phyloP scores from a whole-genome alignment of 2,888 invertebrate species.

The Amblyjoppa fuscipennis region DNA sequence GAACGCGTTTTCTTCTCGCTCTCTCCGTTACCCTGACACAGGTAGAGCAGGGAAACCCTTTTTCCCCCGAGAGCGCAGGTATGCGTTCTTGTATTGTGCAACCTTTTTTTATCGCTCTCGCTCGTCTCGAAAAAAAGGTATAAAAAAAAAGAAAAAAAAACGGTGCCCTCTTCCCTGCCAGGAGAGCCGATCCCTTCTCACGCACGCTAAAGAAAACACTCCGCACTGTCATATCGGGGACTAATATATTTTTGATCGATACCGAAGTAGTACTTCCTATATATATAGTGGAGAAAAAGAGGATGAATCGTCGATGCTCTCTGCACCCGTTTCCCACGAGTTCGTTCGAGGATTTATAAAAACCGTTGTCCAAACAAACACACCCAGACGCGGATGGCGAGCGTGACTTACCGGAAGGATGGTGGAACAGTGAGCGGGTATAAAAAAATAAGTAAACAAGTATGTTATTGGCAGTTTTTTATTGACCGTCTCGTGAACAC shows the following conservation, averaged over 20 bases:
- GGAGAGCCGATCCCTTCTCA: slow-evolving; percentile 72
- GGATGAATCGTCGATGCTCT: slow-evolving; percentile 73
- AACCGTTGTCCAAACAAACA: slow-evolving; percentile 85
- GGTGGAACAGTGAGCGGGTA: slow-evolving; percentile 1
- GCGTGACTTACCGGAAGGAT: slow-evolving; percentile 49
- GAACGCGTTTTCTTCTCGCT: slow-evolving; percentile 63
- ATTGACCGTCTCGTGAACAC: not conserved
- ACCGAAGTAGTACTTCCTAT: slow-evolving; percentile 67
- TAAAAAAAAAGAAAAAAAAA: slow-evolving; percentile 64
- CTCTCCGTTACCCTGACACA: slow-evolving; percentile 74
- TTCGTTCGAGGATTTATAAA: slow-evolving; percentile 66
- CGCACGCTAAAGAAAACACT: slow-evolving; percentile 81
- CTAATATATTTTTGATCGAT: slow-evolving; percentile 85
- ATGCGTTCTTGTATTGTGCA: slow-evolving; percentile 76
- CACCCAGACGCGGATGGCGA: slow-evolving; percentile 74
- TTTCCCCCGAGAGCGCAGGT: slow-evolving; percentile 77
- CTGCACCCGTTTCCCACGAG: slow-evolving; percentile 82
- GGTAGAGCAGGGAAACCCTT: slow-evolving; percentile 81
- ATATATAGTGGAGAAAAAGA: slow-evolving; percentile 63
- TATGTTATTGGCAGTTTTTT: not conserved
- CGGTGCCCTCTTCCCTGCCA: slow-evolving; percentile 66
- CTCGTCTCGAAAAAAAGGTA: slow-evolving; percentile 61
- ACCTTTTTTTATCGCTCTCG: slow-evolving; percentile 60
- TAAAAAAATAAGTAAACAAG: slow-evolving; percentile 41
- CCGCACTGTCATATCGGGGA: slow-evolving; percentile 84